Evolutionary conservation across 2,888 invertebrate species (phyloP), one percentile per base, ranked within the genome.

Genomic region (Cetonia aurata): DNA sequence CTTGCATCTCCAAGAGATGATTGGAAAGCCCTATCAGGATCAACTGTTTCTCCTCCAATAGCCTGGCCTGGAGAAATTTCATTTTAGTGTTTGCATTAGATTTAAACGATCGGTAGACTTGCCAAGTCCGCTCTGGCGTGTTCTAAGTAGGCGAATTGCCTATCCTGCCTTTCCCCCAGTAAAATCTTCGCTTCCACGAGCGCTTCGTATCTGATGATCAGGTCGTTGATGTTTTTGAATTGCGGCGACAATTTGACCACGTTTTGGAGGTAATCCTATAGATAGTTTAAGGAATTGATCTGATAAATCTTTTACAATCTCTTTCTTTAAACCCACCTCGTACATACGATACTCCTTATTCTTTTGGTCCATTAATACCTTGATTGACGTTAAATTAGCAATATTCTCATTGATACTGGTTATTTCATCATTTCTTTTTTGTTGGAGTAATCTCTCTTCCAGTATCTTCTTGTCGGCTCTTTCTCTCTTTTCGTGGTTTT

Each of bases 141-240:
- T 80, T 90, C 90, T 69, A 91, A 76, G 78, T 86, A 84, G 77
- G 86, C 86, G 72, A 90, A 81, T 77, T 88, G 88, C 6, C 85
- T 81, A 76, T 89, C 87, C 75, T 89, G 88, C 2, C 87, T 85
- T 10, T 86, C 87, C 0, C 88, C 86, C 12, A 91, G 81, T 0
- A 87, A 86, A 65, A 81, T 85, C 77, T 88, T 89, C 0, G 90
- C 88, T 3, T 88, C 88, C 12, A 88, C 85, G 46, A 91, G 81
- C 2, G 89, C 88, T 80, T 90, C 89, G 76, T 89, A 91, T 68
- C 90, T 86, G 78, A 89, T 89, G 56, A 91, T 85, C n/a, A 91
- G 87, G 65, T 89, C 90, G 53, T 86, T 79, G 0, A 90, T 87
- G 69, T 87, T 87, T 75, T 87, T 86, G 77, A 90, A 91, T 67